These are phyloP conservation scores for Salminus brasiliensis DNA, from an alignment of 2,113 vertebrate species.

Conservation along the genomic window DNA sequence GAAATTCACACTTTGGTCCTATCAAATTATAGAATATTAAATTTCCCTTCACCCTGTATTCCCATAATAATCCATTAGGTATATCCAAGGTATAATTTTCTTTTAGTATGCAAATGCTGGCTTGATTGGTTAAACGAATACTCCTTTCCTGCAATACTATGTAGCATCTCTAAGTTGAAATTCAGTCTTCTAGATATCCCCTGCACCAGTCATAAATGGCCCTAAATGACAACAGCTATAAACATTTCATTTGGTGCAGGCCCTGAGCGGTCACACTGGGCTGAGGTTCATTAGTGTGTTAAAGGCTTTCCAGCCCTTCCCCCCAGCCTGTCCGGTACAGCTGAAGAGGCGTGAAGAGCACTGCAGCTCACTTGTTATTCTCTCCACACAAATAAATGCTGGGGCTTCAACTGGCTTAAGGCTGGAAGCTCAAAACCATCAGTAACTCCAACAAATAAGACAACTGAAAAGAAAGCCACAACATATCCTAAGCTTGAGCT, in stretches of 20 bases:
- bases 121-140: too few species aligned
- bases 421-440: not conserved
- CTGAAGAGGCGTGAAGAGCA: constrained; percentile 26
- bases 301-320: constrained; percentile 24
- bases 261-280: constrained; percentile 16
- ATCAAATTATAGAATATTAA: too few species aligned
- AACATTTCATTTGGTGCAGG: not conserved
- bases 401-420: not conserved
- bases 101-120: too few species aligned
- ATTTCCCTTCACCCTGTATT: too few species aligned
- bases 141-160: too few species aligned
- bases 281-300: constrained; percentile 22
- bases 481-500: not conserved
- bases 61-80: too few species aligned
- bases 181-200: too few species aligned
- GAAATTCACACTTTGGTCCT: too few species aligned
- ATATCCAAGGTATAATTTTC: too few species aligned
- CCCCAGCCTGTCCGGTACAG: constrained; percentile 37
- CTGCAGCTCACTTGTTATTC: constrained; percentile 43
- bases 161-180: too few species aligned
- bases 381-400: constrained; percentile 7
- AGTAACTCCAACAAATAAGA: not conserved
- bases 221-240: not conserved
- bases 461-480: not conserved
- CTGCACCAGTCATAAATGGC: not conserved